These are phyloP conservation scores for Ptychochromis oligacanthus DNA, from an alignment of 2,113 vertebrate genomes.

Conservation along the genomic window DNA sequence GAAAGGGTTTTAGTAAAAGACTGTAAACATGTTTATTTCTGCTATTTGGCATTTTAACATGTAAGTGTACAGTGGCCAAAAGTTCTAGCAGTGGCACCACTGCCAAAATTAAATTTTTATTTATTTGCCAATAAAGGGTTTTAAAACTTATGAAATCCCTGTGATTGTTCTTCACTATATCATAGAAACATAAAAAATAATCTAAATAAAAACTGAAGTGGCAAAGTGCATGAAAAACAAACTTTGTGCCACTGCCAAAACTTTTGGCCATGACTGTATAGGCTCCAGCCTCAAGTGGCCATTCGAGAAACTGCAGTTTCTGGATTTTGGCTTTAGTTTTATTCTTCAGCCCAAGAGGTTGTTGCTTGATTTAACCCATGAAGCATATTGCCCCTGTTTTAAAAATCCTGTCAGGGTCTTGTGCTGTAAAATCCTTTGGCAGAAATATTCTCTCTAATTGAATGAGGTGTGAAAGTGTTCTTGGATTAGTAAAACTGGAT, in stretches of 20 bases:
- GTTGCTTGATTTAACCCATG: not conserved
- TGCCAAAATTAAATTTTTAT: too few species aligned
- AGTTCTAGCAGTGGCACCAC: too few species aligned
- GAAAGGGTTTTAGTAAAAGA: not conserved
- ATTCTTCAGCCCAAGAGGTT: too few species aligned
- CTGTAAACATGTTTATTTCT: too few species aligned
- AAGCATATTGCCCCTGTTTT: not conserved
- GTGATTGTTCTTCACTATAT: too few species aligned
- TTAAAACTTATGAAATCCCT: too few species aligned
- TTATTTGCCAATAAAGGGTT: too few species aligned
- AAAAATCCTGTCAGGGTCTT: not conserved
- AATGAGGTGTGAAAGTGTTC: conserved; percentile 42
- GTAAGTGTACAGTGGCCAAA: too few species aligned
- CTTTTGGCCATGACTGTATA: not conserved
- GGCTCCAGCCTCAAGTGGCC: not conserved
- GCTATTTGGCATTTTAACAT: not conserved
- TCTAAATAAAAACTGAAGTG: too few species aligned
- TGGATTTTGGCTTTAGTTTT: not conserved
- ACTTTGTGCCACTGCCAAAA: too few species aligned
- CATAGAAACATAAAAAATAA: too few species aligned
- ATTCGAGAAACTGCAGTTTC: not conserved
- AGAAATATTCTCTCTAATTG: conserved; percentile 8
- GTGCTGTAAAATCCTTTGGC: not conserved
- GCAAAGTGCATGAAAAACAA: too few species aligned
- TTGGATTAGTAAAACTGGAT: conserved; percentile 18